Conservation (phyloP, 1,140 invertebrate species). For the Nasonia giraulti region DNA sequence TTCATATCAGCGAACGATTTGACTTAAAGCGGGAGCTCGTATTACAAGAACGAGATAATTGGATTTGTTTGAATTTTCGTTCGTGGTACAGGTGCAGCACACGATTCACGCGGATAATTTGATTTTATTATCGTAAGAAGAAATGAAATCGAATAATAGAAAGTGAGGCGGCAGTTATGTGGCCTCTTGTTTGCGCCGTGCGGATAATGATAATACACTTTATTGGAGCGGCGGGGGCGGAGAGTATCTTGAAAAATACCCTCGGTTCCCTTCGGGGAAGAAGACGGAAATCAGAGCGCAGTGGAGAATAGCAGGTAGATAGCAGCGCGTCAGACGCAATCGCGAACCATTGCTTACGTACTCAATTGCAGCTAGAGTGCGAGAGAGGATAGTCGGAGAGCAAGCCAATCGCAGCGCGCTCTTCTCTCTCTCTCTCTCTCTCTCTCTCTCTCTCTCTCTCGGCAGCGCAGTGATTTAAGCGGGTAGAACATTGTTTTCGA, state of each 20-base stretch:
- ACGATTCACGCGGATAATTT: too few species aligned
- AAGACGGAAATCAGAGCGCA: background rate
- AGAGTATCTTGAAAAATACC: background rate
- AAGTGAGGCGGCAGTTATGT: background rate
- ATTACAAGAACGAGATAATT: too few species aligned
- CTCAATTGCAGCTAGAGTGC: conserved; percentile 10
- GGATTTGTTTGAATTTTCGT: too few species aligned
- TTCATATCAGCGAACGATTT: too few species aligned
- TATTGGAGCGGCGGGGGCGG: background rate
- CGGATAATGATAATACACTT: background rate
- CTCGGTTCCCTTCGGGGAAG: background rate
- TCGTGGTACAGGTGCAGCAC: too few species aligned
- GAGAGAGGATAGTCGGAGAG: background rate
- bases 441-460: too few species aligned
- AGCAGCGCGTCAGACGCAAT: conserved; percentile 33
- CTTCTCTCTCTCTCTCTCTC: background rate
- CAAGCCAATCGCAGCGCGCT: conserved; percentile 13
- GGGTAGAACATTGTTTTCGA: conserved; percentile 58
- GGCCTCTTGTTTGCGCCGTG: background rate
- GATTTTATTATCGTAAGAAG: background rate
- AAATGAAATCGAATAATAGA: background rate
- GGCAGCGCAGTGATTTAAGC: conserved; percentile 53
- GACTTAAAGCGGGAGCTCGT: too few species aligned
- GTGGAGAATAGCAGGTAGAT: conserved; percentile 12
- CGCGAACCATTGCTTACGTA: conserved; percentile 32